Percentiles rank a stretch among this genome's conserved stretches.
phyloP scores from a whole-genome alignment of 2,113 vertebrate species.

The Bombycilla garrulus region DNA sequence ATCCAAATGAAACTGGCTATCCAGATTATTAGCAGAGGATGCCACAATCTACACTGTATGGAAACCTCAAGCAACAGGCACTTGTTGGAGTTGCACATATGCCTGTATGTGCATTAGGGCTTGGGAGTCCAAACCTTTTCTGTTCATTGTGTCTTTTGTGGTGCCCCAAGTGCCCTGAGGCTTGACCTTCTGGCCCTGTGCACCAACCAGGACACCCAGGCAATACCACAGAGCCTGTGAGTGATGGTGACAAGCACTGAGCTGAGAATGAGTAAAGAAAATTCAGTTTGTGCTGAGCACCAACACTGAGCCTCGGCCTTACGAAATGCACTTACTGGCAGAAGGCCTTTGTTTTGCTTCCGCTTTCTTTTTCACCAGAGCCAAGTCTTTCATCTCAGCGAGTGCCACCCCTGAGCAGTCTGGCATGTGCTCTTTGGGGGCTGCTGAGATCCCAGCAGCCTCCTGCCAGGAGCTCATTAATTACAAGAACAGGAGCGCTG shows the following conservation, averaged over 20 bases:
- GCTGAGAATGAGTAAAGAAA: not conserved
- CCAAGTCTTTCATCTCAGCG: not conserved
- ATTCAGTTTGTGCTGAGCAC: not conserved
- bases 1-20: not conserved
- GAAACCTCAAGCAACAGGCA: not conserved
- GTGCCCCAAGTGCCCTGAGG: not conserved
- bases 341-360: constrained; percentile 18
- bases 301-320: not conserved
- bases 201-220: not conserved
- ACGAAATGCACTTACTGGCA: not conserved
- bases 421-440: not conserved
- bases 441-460: constrained; percentile 4
- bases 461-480: constrained; percentile 52
- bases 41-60: not conserved
- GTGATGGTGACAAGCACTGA: not conserved
- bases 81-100: not conserved
- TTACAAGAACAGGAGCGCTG: not conserved
- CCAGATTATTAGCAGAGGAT: not conserved
- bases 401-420: not conserved
- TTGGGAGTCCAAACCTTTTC: not conserved
- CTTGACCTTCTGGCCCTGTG: not conserved
- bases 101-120: not conserved
- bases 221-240: accelerated
- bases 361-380: not conserved
- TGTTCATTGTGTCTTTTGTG: not conserved